Conservation (phyloP, 2,888 invertebrate genomes). For the Ecliptopera silaceata region DNA sequence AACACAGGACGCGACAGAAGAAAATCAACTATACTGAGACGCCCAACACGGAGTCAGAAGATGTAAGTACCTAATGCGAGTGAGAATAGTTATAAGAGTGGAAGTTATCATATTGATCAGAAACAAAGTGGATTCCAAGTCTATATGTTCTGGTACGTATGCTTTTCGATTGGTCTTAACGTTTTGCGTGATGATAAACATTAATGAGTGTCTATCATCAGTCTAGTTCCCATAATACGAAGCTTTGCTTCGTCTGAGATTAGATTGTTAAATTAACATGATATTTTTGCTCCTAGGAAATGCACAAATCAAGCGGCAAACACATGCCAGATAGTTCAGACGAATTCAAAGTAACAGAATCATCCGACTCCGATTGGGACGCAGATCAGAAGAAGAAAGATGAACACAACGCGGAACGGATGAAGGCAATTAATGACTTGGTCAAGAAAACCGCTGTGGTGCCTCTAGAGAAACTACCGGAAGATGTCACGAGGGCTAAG, state of each 20-base stretch:
- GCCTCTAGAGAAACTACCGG: constrained; percentile 70
- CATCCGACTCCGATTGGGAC: constrained; percentile 59
- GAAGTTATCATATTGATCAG: too few species aligned
- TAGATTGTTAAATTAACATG: too few species aligned
- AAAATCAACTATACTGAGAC: constrained; percentile 91
- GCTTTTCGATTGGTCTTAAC: too few species aligned
- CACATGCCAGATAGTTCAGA: constrained; percentile 81
- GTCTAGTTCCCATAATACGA: too few species aligned
- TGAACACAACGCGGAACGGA: constrained; percentile 55
- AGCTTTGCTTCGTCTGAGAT: too few species aligned
- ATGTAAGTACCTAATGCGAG: constrained; percentile 70
- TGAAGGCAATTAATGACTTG: constrained; percentile 58
- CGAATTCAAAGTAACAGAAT: constrained; percentile 71
- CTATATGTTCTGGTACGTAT: too few species aligned
- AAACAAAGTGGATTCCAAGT: too few species aligned
- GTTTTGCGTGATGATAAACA: too few species aligned
- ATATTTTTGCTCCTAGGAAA: constrained; percentile 57
- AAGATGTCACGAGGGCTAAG: constrained; percentile 66
- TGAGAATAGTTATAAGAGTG: neutral
- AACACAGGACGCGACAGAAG: constrained; percentile 87
- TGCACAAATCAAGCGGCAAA: constrained; percentile 80
- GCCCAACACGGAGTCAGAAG: constrained; percentile 89
- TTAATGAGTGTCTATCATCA: neutral
- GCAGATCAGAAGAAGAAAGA: constrained; percentile 62
- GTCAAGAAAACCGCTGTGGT: constrained; percentile 70